Conservation (phyloP, 2,113 vertebrate species). For the Lycocorax pyrrhopterus region DNA sequence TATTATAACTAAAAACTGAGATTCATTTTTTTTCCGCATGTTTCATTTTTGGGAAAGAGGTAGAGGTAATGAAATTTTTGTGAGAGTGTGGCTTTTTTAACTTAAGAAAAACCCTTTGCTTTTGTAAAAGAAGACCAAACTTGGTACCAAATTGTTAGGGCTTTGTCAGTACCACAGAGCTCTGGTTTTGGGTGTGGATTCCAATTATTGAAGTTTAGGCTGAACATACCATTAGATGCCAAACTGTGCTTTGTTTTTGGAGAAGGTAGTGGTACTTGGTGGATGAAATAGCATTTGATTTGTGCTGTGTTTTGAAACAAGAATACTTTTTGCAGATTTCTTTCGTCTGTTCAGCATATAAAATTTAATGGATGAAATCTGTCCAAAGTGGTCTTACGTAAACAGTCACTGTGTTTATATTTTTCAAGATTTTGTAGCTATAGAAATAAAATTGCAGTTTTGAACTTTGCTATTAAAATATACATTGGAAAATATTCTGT, state of each 20-base stretch:
- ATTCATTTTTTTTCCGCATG: rapidly evolving
- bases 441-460: constrained; percentile 44
- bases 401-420: not conserved
- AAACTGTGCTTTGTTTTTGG: not conserved
- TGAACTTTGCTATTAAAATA: constrained; percentile 15
- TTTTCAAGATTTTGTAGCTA: constrained; percentile 35
- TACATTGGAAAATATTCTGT: not conserved
- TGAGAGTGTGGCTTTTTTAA: not conserved
- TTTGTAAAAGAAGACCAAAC: not conserved
- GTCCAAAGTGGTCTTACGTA: constrained; percentile 12
- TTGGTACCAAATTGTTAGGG: not conserved
- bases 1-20: not conserved
- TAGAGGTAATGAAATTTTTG: not conserved
- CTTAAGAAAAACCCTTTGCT: not conserved
- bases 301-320: constrained; percentile 14
- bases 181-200: not conserved
- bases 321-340: not conserved
- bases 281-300: not conserved
- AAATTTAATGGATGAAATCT: constrained; percentile 33
- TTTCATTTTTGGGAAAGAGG: not conserved
- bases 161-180: not conserved
- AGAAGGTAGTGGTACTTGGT: not conserved
- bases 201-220: not conserved
- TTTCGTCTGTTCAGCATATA: not conserved
- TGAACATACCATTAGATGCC: not conserved